Evolutionary conservation across 2,113 vertebrate genomes (phyloP), one percentile per base, ranked within the genome.

Genomic region (Telmatochromis brichardi): DNA sequence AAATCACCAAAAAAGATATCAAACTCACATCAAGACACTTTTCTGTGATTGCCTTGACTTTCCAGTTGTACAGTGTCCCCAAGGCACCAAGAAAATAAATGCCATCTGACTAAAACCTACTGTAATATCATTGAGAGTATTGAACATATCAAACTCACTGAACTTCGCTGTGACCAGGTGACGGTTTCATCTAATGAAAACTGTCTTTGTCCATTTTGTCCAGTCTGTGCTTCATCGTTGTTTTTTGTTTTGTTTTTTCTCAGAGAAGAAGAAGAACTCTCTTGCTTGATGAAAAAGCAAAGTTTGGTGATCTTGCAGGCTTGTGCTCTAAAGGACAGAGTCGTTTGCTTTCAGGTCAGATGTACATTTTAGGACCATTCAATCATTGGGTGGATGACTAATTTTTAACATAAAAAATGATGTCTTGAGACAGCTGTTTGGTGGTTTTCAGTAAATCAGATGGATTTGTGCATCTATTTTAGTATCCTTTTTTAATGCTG

Each of bases 1-100:
- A 86, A 60, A 91, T 84, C 51, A 63, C 50, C 68, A 73, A 9
- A 57, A 35, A 81, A 60, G 7, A 71, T 63, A 54, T 71, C 28
- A 88, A 88, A 82, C 21, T 83, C 51, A 68, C 15, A 58, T 65
- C 19, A 15, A 35, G 86, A 86, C 53, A 57, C 51, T 89, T 83
- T 89, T 21, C 76, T 82, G 12, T 73, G 86, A 89, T 89, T 89
- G 68, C 79, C 51, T 88, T 47, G 21, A 84, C 57, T 78, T 88
- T 81, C 7, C 14, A 45, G 54, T 47, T 58, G 28, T 33, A 47
- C n/a, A 28, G 73, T 80, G 82, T 63, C 71, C 35, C 71, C 10
- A 78, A 81, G 47, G 40, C 53, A 6, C 21, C 45, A 7, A 40
- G 63, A 26, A 65, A 80, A 80, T 68, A 65, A 82, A 80, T 58